Percentiles rank a stretch among this genome's conserved stretches.
phyloP scores from a whole-genome alignment of 2,888 invertebrate species.

The Calameuta idolon region DNA sequence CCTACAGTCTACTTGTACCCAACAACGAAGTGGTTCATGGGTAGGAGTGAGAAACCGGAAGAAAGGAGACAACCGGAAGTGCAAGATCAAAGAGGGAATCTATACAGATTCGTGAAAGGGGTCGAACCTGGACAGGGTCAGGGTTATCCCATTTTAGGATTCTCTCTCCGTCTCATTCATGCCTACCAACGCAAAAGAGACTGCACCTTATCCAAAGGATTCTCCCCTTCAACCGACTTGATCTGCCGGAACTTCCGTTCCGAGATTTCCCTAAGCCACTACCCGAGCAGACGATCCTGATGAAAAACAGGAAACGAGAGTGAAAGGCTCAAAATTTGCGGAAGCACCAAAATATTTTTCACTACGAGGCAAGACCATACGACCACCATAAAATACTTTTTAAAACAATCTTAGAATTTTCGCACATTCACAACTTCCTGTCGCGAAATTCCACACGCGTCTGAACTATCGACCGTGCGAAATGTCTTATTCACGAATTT shows the following conservation, averaged over 20 bases:
- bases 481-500: not conserved
- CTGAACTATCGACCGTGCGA: not conserved
- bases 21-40: not conserved
- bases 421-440: not conserved
- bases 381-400: not conserved
- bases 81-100: conserved; percentile 1
- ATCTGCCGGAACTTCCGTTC: not conserved
- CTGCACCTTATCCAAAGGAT: conserved; percentile 34
- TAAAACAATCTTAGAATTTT: not conserved
- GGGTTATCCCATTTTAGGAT: conserved; percentile 32
- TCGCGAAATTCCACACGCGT: not conserved
- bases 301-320: not conserved
- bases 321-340: not conserved
- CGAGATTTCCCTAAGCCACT: not conserved
- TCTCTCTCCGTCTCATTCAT: conserved; percentile 34
- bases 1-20: not conserved
- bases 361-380: not conserved
- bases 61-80: not conserved
- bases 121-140: conserved; percentile 27
- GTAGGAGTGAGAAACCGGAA: not conserved
- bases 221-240: conserved; percentile 27
- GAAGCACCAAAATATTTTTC: not conserved
- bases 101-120: conserved; percentile 20
- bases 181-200: conserved; percentile 25
- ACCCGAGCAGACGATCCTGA: not conserved